phyloP scores from a whole-genome alignment of 1,140 invertebrate species.

The Phymastichus coffea region DNA sequence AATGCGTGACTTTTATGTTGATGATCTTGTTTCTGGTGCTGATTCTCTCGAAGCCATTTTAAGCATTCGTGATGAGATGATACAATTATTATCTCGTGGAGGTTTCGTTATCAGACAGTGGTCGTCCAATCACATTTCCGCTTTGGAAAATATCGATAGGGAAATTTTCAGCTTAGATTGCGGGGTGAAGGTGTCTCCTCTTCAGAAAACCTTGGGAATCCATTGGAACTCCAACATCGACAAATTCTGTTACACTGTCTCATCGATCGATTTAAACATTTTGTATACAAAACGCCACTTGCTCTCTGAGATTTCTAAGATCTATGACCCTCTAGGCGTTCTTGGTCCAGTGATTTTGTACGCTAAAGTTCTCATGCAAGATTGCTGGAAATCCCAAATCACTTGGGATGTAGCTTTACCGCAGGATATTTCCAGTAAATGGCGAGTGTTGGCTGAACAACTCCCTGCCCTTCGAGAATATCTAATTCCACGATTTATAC shows the following conservation, averaged over 20 bases:
- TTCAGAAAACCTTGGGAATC: background rate
- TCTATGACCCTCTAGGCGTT: background rate
- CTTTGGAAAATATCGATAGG: background rate
- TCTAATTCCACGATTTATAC: background rate
- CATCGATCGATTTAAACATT: background rate
- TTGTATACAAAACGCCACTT: background rate
- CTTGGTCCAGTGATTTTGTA: background rate
- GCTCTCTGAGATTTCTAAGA: background rate
- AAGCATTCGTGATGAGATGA: too few relatives aligned
- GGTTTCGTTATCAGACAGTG: too few relatives aligned
- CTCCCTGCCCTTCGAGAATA: background rate
- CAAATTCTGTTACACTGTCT: background rate
- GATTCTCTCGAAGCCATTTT: too few relatives aligned
- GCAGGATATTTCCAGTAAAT: background rate
- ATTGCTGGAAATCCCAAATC: background rate
- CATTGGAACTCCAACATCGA: background rate
- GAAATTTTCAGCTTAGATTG: background rate
- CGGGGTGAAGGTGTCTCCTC: background rate
- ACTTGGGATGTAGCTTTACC: slow-evolving; percentile 4
- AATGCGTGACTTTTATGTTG: slow-evolving; percentile 1
- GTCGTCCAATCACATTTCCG: background rate
- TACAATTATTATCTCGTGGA: too few relatives aligned
- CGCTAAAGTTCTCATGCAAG: slow-evolving; percentile 5
- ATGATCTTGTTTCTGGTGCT: too few relatives aligned
- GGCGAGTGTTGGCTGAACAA: background rate